A percentile compares a stretch with the other conserved stretches of the same genome.
These are phyloP conservation scores for Neelides sp. DNA, from an alignment of 1,140 invertebrate genomes.

Conservation along the genomic window DNA sequence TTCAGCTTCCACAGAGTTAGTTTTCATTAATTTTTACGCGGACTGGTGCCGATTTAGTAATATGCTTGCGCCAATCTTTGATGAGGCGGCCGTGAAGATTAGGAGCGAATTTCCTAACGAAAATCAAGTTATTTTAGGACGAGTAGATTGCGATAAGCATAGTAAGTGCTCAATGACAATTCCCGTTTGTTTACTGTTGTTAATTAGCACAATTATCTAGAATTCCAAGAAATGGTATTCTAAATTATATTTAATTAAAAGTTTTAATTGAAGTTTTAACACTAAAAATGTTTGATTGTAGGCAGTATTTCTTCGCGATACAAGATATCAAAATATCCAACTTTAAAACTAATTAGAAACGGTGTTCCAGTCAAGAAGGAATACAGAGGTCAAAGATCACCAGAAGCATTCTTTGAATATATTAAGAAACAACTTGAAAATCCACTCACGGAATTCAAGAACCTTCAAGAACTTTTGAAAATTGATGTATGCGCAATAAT, in stretches of 20 bases:
- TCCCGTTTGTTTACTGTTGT: background rate
- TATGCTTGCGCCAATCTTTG: conserved; percentile 88
- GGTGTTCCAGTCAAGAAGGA: conserved; percentile 87
- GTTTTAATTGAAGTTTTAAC: too few species aligned
- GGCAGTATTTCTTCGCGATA: conserved; percentile 71
- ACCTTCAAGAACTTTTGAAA: conserved; percentile 59
- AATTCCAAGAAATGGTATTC: background rate
- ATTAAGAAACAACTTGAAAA: conserved; percentile 78
- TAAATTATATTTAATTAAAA: conserved; percentile 14
- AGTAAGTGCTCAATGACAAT: conserved; percentile 42
- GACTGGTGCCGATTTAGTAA: conserved; percentile 96
- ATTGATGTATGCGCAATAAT: conserved; percentile 49
- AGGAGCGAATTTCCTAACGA: conserved; percentile 60
- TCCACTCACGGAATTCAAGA: conserved; percentile 65
- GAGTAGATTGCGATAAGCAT: conserved; percentile 93
- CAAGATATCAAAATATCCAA: conserved; percentile 97
- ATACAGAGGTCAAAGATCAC: conserved; percentile 71
- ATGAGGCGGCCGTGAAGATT: conserved; percentile 84
- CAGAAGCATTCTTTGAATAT: conserved; percentile 74
- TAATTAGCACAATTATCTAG: background rate
- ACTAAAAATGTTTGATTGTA: conserved; percentile 37
- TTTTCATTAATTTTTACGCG: conserved; percentile 97
- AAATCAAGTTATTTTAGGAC: conserved; percentile 80
- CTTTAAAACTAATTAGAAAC: conserved; percentile 89
- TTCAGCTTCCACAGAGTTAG: conserved; percentile 84